Base-by-base conservation (phyloP, 1,140 invertebrate species). In the Meloidogyne exigua region DNA sequence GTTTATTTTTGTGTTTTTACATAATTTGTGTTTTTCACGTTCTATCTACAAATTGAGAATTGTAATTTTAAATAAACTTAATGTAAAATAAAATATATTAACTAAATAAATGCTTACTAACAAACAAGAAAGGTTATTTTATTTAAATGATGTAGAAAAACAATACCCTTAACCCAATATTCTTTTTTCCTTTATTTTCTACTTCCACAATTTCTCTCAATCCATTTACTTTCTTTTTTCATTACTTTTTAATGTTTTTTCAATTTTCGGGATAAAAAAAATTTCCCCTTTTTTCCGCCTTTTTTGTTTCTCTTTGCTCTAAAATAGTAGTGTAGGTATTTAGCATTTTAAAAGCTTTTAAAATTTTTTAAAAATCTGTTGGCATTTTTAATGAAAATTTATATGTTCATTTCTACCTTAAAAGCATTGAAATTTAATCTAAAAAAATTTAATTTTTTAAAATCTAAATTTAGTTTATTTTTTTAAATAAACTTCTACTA, bases 211-310 rank as follows among this genome's bases (percentile, higher is more conserved):
- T 44, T 44, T 57, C 18, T n/a, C 18, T 57, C 13, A 44, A 44
- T 57, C 49, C 49, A 57, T 57, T 57, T n/a, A 57, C 18, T 57
- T n/a, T n/a, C n/a, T 57, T 57, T 57, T 57, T 57, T 57, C 49
- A 57, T 57, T 57, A 57, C 36, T 57, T 57, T 57, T 57, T 57
- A 57, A 57, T 57, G 49, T 57, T 57, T 57, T 57, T 57, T 57
- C 13, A 4, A n/a, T 3, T n/a, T 49, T 49, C 21, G n/a, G n/a
- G 4, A 10, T n/a, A 49, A n/a, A 57, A 57, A 57, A 9, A 7
- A n/a, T 57, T 57, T 57, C 9, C 18, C 49, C 18, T 4, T n/a
- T 57, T 57, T 57, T 57, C 18, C 49, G 36, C 49, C 3, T 57
- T 57, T 57, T 57, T 57, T 10, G 7, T 49, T 49, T 12, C 9